Base-by-base conservation (phyloP, 2,888 invertebrate genomes). In the Epistrophe grossulariae region DNA sequence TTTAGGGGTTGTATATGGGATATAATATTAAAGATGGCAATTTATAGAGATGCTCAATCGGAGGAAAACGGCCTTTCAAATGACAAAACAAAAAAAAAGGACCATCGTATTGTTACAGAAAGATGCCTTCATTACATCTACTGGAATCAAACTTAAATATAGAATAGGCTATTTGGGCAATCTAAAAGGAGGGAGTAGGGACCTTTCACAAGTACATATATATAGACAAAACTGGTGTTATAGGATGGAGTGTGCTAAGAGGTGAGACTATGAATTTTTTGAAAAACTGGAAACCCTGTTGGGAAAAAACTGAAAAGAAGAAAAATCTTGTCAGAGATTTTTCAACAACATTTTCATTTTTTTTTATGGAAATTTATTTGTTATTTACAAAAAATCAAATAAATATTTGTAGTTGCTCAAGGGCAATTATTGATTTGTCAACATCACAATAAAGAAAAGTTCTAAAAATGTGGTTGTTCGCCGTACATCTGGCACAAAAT, bases 1-100 rank as follows among this genome's bases (percentile, higher is more conserved):
- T 38, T 60, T 17, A 40, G 15, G 60, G 19, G 19, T 60, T 40
- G 38, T 40, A 28, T 50, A 28, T 50, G 13, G 13, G 24, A 24
- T 52, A 13, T 11, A 5, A 5, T 68, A 19, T 13, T 50, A 35
- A 68, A 68, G 38, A 52, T 52, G 52, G 9, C 35, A 24, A 19
- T 50, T 50, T 52, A 28, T 17, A 19, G 19, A 70, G 68, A 70
- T 70, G 45, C 52, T 52, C 35, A 50, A 52, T 38, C 24, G 31
- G 9, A 48, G 15, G 4, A 68, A 50, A 48, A 48, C 10, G 19
- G 66, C 48, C 17, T 31, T 64, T 48, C 17, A 66, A 68, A 79
- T 40, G 57, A 19, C 24, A 52, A 48, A 48, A 17, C 19, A 50
- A 19, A 52, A 50, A 19, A 52, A 11, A 1, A 24, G 5, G 13